These are phyloP conservation scores for Tiliacea citrago DNA, from an alignment of 2,888 invertebrate genomes.

Conservation along the genomic window DNA sequence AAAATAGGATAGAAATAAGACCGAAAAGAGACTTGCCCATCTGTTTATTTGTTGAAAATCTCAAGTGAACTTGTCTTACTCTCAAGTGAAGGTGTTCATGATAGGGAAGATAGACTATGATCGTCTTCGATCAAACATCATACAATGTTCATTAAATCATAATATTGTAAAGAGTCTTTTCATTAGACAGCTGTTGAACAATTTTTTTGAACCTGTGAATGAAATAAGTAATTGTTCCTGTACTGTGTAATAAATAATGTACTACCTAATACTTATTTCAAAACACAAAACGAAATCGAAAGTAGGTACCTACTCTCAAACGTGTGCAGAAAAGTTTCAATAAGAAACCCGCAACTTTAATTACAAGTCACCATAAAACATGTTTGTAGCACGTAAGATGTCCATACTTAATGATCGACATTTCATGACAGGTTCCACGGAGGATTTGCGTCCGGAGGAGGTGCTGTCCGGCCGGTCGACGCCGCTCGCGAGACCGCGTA, in stretches of 20 bases:
- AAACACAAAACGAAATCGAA: slow-evolving; percentile 25
- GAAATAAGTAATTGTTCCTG: neutral
- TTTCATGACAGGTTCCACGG: slow-evolving; percentile 83
- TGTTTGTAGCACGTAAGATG: slow-evolving; percentile 44
- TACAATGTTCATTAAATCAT: neutral
- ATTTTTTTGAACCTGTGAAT: neutral
- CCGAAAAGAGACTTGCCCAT: too few relatives aligned
- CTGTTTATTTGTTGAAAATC: too few relatives aligned
- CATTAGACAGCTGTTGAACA: neutral
- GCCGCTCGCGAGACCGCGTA: slow-evolving; percentile 92
- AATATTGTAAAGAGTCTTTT: neutral
- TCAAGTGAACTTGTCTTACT: too few relatives aligned
- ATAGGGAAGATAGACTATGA: neutral
- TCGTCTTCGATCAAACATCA: neutral
- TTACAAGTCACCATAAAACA: slow-evolving; percentile 39
- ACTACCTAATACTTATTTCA: neutral
- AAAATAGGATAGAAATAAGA: too few relatives aligned
- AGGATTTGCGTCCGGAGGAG: slow-evolving; percentile 85
- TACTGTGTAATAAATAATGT: neutral
- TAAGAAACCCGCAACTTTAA: slow-evolving; percentile 29
- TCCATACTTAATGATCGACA: slow-evolving; percentile 50
- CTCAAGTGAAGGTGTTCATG: neutral
- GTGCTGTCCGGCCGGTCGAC: slow-evolving; percentile 92
- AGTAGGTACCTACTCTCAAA: slow-evolving; percentile 1
- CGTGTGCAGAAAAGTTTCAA: slow-evolving; percentile 19